A percentile compares a stretch with the other conserved stretches of the same genome.
phyloP scores from a whole-genome alignment of 2,888 invertebrate genomes.

The Protophormia terraenovae region DNA sequence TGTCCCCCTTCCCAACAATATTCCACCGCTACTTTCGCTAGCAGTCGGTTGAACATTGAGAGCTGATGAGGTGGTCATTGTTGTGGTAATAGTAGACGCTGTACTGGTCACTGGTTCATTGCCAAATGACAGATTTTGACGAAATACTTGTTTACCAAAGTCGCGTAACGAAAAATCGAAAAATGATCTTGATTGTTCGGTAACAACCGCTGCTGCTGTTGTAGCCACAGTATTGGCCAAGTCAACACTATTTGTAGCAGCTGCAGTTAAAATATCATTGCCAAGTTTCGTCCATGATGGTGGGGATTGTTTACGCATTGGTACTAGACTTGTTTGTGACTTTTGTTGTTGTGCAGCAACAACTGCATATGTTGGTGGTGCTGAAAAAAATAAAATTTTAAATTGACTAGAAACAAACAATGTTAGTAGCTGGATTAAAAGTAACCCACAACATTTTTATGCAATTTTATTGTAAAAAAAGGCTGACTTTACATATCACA shows the following conservation, averaged over 20 bases:
- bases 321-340: conserved; percentile 61
- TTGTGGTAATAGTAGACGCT: conserved; percentile 49
- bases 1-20: neutral
- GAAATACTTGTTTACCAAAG: conserved; percentile 79
- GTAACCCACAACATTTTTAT: no score
- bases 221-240: conserved; percentile 67
- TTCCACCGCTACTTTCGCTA: conserved; percentile 6
- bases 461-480: no score
- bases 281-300: conserved; percentile 72
- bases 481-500: no score
- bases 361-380: conserved; percentile 50
- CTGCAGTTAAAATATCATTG: conserved; percentile 70
- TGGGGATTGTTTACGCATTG: conserved; percentile 70
- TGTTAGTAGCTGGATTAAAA: no score
- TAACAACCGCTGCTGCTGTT: conserved; percentile 70
- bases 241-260: conserved; percentile 61
- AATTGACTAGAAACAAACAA: neutral
- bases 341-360: conserved; percentile 58
- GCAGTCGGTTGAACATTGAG: conserved; percentile 14
- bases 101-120: conserved; percentile 69
- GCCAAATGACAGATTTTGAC: conserved; percentile 78
- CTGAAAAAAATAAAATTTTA: conserved; percentile 38
- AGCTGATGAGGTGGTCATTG: conserved; percentile 41
- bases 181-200: conserved; percentile 74
- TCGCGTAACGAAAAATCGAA: conserved; percentile 79